Conservation (phyloP, 2,888 invertebrate genomes). For the Philaethria dido region DNA sequence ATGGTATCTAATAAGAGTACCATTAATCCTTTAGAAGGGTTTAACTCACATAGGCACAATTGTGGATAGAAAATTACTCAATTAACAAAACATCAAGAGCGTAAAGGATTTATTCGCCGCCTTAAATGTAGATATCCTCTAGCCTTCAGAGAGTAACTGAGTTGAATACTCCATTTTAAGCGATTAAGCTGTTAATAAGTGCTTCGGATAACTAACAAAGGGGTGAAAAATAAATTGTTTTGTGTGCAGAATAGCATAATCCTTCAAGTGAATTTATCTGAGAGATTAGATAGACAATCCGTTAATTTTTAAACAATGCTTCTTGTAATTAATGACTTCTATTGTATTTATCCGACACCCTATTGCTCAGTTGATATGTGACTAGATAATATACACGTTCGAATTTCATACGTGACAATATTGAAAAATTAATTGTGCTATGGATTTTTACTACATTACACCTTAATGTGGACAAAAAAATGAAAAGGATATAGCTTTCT, state of each 20-base stretch:
- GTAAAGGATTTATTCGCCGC: conserved; percentile 42
- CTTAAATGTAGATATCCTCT: conserved; percentile 41
- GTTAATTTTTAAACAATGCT: conserved; percentile 25
- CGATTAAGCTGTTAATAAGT: conserved; percentile 78
- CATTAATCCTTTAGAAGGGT: conserved; percentile 31
- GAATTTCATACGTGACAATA: no score
- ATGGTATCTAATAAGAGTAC: conserved; percentile 19
- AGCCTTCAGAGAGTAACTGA: conserved; percentile 40
- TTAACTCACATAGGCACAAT: conserved; percentile 33
- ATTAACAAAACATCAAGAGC: conserved; percentile 44
- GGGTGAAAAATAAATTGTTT: conserved; percentile 76
- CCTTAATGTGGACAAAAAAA: no score
- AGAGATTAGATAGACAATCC: conserved; percentile 28
- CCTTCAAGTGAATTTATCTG: conserved; percentile 49
- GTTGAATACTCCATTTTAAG: conserved; percentile 65
- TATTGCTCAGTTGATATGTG: neutral
- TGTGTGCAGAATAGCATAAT: conserved; percentile 56
- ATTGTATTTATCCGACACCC: neutral
- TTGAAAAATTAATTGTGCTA: no score
- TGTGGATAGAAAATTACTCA: conserved; percentile 44
- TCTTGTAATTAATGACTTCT: conserved; percentile 4
- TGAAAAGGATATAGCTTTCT: no score
- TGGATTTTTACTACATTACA: no score
- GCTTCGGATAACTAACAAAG: conserved; percentile 63
- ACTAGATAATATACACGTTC: no score